These are phyloP conservation scores for Todiramphus chloris DNA, from an alignment of 2,113 vertebrate genomes.

Conservation along the genomic window DNA sequence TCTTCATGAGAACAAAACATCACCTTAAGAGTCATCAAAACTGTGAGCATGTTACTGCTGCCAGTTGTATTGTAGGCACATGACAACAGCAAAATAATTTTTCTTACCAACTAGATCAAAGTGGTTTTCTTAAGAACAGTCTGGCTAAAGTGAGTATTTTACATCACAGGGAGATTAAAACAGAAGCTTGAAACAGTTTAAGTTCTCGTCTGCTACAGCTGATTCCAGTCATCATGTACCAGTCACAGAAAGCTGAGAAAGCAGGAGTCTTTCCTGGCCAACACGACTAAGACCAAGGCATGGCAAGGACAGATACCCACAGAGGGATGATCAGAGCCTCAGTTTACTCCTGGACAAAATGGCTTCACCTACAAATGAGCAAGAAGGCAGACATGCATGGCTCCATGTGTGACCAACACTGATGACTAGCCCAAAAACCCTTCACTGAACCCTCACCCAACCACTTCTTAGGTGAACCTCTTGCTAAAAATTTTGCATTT, in stretches of 20 bases:
- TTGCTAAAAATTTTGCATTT: neutral
- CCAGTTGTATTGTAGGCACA: neutral
- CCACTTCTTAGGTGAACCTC: neutral
- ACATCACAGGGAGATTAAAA: neutral
- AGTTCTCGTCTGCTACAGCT: neutral
- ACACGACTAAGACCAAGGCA: neutral
- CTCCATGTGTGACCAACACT: neutral
- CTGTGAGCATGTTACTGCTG: rapidly evolving
- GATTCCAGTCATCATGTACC: neutral
- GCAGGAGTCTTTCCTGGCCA: neutral
- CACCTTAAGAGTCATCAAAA: neutral
- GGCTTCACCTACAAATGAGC: neutral
- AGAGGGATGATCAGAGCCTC: neutral
- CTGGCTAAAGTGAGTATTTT: neutral
- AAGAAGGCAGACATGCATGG: rapidly evolving
- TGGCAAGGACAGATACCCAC: neutral
- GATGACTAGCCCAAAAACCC: neutral
- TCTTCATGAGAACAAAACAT: neutral
- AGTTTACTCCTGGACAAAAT: neutral
- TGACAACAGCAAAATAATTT: neutral
- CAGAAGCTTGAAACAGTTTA: neutral
- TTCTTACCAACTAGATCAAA: neutral
- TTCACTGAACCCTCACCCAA: neutral
- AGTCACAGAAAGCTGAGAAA: neutral
- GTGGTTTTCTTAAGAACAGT: neutral